Percentiles rank a stretch among this genome's conserved stretches.
Evolutionary conservation across 2,888 invertebrate species (phyloP).

Genomic region (Incurvaria masculella): DNA sequence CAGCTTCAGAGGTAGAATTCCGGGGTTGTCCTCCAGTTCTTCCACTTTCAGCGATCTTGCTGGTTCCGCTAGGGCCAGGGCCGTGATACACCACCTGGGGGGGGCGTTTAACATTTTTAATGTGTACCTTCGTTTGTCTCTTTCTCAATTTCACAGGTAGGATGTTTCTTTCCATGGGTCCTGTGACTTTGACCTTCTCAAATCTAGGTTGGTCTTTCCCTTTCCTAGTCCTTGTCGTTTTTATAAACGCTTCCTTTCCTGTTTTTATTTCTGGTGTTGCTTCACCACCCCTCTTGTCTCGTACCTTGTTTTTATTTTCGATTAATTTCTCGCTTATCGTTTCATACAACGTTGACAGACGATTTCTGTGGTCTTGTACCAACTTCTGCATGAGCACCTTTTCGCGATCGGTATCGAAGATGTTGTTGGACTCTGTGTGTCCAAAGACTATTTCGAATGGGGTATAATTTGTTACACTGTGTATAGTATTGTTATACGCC

Average conservation of each 20-base stretch:
- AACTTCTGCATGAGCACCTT: neutral
- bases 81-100: neutral
- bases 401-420: neutral
- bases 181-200: neutral
- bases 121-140: neutral
- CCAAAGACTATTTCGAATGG: conserved; percentile 5
- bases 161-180: neutral
- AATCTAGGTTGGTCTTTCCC: neutral
- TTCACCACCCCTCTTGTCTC: neutral
- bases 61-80: neutral
- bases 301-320: neutral
- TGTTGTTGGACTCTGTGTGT: conserved; percentile 1
- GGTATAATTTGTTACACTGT: neutral
- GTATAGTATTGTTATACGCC: conserved; percentile 4
- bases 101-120: neutral
- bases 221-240: neutral
- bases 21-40: neutral
- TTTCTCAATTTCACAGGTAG: neutral
- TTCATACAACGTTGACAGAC: neutral
- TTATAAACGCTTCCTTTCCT: neutral
- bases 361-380: neutral
- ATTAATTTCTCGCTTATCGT: neutral
- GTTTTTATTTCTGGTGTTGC: neutral
- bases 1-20: neutral
- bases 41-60: neutral